phyloP scores from a whole-genome alignment of 2,113 vertebrate species.

The Pimephales promelas region DNA sequence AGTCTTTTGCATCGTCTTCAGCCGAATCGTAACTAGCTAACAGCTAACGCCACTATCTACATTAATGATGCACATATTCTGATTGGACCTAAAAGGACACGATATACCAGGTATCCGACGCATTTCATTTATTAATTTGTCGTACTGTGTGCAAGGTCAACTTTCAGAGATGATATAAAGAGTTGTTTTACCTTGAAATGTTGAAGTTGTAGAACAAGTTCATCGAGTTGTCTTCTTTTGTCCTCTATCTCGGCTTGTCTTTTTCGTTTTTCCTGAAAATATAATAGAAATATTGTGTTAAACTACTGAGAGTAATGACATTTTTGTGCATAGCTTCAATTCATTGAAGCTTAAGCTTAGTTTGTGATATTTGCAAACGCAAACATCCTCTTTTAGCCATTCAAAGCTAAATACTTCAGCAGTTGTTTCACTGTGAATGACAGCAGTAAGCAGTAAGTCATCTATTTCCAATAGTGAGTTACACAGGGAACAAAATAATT shows the following conservation, averaged over 20 bases:
- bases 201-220: conserved; percentile 93
- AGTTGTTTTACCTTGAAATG: conserved; percentile 89
- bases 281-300: not conserved
- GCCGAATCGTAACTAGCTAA: too few relatives aligned
- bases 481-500: not conserved
- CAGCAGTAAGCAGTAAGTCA: not conserved
- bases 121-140: not conserved
- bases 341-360: not conserved
- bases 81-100: not conserved
- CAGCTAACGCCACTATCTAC: too few relatives aligned
- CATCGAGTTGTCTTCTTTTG: conserved; percentile 92
- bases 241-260: conserved; percentile 94
- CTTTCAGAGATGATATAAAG: not conserved
- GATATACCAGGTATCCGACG: too few relatives aligned
- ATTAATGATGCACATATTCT: too few relatives aligned
- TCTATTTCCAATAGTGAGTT: not conserved
- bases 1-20: too few relatives aligned
- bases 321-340: not conserved
- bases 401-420: not conserved
- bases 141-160: not conserved
- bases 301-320: not conserved
- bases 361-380: not conserved
- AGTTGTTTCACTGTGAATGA: not conserved
- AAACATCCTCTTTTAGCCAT: not conserved
- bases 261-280: conserved; percentile 92